Percentiles rank a stretch among this genome's conserved stretches.
Conservation (phyloP, 2,888 invertebrate genomes). For the Nasonia oneida region DNA sequence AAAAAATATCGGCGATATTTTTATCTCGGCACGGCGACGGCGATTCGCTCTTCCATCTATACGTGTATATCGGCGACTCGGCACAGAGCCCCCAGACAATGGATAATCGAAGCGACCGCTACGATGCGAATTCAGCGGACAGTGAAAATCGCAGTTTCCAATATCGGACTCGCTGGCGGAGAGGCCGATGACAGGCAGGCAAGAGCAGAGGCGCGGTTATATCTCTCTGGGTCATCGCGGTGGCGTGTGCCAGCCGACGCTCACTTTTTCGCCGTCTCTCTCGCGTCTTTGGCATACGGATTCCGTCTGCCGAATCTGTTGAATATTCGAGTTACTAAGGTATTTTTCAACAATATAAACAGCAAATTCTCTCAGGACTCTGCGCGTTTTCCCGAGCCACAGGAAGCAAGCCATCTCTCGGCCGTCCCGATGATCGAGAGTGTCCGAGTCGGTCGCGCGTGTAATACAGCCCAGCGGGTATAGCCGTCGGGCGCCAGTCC, state of each 20-base stretch:
- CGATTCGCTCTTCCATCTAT: neutral
- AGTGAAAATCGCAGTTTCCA: constrained; percentile 59
- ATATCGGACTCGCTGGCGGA: constrained; percentile 37
- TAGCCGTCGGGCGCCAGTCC: neutral
- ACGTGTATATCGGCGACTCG: neutral
- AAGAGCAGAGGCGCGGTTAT: constrained; percentile 25
- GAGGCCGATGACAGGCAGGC: constrained; percentile 26
- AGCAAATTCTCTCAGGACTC: neutral
- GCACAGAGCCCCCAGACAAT: constrained; percentile 35
- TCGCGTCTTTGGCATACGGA: neutral
- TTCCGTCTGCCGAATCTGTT: too few species aligned
- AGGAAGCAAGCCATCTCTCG: neutral
- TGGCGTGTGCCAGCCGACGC: constrained; percentile 2
- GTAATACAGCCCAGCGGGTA: neutral
- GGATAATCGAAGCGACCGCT: constrained; percentile 50
- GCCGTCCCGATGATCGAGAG: constrained; percentile 26
- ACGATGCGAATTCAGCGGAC: constrained; percentile 47
- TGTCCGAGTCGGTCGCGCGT: constrained; percentile 11
- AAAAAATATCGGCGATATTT: constrained; percentile 42
- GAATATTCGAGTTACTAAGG: too few species aligned
- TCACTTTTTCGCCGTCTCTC: neutral
- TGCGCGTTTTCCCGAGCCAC: neutral
- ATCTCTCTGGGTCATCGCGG: constrained; percentile 52
- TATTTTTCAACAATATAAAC: too few species aligned
- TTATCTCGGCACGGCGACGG: constrained; percentile 19